Conservation (phyloP, 1,140 invertebrate species). For the Agrypnia vestita region DNA sequence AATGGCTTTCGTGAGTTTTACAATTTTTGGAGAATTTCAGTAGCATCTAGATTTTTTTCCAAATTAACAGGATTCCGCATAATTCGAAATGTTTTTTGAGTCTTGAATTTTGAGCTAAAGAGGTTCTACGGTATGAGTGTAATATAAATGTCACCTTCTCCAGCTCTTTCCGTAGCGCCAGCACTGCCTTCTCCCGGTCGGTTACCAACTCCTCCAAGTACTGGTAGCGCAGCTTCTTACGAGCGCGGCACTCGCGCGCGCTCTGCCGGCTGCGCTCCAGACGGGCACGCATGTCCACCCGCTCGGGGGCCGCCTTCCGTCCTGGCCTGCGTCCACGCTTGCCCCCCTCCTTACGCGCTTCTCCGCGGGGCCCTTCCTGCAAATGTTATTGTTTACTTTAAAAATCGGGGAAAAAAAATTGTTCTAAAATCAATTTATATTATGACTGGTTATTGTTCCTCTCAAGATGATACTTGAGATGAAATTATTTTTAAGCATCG, state of each 20-base stretch:
- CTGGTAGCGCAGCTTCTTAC: constrained; percentile 97
- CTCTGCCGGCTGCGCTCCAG: constrained; percentile 96
- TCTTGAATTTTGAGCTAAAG: too few relatives aligned
- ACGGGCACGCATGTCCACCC: constrained; percentile 95
- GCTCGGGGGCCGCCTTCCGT: constrained; percentile 86
- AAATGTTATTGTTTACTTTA: neutral
- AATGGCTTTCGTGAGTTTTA: too few relatives aligned
- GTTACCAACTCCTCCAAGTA: constrained; percentile 96
- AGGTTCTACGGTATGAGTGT: too few relatives aligned
- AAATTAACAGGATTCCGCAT: too few relatives aligned
- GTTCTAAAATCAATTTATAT: too few relatives aligned
- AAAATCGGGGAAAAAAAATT: neutral
- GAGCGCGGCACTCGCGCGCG: constrained; percentile 95
- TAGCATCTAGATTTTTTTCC: too few relatives aligned
- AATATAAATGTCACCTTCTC: constrained; percentile 81
- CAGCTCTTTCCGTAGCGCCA: constrained; percentile 90
- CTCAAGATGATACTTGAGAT: too few relatives aligned
- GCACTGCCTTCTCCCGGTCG: constrained; percentile 94
- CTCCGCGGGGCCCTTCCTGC: constrained; percentile 65
- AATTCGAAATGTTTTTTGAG: too few relatives aligned
- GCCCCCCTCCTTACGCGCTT: constrained; percentile 82
- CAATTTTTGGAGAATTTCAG: too few relatives aligned
- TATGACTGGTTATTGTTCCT: too few relatives aligned
- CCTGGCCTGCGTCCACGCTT: constrained; percentile 92
- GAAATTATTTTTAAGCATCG: too few relatives aligned